Base-by-base conservation (phyloP, 2,113 vertebrate genomes). In the Brachirus orientalis region DNA sequence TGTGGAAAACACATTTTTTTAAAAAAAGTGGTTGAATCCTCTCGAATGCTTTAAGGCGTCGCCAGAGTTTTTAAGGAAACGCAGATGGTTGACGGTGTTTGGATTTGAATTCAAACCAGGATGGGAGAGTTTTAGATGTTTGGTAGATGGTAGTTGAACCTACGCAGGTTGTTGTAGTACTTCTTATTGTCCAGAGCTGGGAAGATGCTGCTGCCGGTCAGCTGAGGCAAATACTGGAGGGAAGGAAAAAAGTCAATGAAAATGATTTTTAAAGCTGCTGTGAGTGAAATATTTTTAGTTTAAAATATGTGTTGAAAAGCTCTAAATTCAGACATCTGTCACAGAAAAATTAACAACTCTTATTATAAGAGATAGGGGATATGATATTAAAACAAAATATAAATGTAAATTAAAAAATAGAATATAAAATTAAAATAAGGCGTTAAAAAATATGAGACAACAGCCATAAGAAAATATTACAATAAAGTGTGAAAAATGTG, bases 131-230 rank as follows among this genome's bases (percentile, higher is more conserved):
- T 44, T 92, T 91, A 99, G 90, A 99, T 98, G 89, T 97, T 97
- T 3, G 97, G 96, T 3, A 98, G 95, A 54, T 89, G 95, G 61
- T 93, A 98, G 91, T 95, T 95, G 45, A 94, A 90, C 84, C 93
- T 96, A 79, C 88, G 93, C 57, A 93, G 82, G 72, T 94, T 94
- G 89, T 73, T 94, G 86, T 89, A 94, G 85, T 92, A 91, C 65
- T 95, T 97, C 86, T 94, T 97, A 79, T 87, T 94, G 64, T 98
- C 96, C 94, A 96, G 45, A 16, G 93, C 91, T 28, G 97, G 96
- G 57, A 98, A 95, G 80, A 94, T 44, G 6, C 91, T 93, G 56
- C 94, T 95, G 79, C 90, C 85, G 10, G 96, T 95, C 54, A 98
- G 85, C 91, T 98, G 96, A 18, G 96, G 96, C 69, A 98, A 90